Evolutionary conservation across 2,888 invertebrate species (phyloP).

Genomic region (Pseudococcus longispinus): DNA sequence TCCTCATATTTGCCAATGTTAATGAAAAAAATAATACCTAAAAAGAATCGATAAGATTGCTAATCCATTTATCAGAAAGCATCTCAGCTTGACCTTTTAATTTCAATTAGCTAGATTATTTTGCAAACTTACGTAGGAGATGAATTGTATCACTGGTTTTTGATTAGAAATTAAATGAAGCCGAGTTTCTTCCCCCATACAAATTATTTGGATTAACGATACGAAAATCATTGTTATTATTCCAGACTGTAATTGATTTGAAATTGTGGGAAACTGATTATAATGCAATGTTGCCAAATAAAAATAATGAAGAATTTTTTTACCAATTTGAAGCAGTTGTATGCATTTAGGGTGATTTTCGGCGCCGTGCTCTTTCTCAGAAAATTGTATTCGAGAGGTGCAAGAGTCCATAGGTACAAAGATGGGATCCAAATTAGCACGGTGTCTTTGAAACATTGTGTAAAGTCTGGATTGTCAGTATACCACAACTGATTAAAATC

Average conservation of each 20-base stretch:
- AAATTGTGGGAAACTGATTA: neutral
- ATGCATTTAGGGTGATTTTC: constrained; percentile 76
- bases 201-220: neutral
- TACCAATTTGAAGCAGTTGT: constrained; percentile 75
- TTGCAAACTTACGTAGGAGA: neutral
- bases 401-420: constrained; percentile 79
- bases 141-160: neutral
- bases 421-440: constrained; percentile 89
- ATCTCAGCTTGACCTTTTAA: neutral
- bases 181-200: neutral
- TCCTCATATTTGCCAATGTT: constrained; percentile 79
- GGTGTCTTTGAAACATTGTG: constrained; percentile 91
- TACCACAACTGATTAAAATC: constrained; percentile 79
- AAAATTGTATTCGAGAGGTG: constrained; percentile 78
- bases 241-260: neutral
- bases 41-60: neutral
- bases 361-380: constrained; percentile 77
- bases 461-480: constrained; percentile 84
- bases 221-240: neutral
- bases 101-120: neutral
- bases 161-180: neutral
- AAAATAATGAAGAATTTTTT: constrained; percentile 56
- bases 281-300: neutral
- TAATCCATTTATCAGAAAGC: neutral
- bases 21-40: constrained; percentile 76